Percentiles rank a stretch among this genome's conserved stretches.
Evolutionary conservation across 2,888 invertebrate genomes (phyloP).

Genomic region (Caprella mutica): DNA sequence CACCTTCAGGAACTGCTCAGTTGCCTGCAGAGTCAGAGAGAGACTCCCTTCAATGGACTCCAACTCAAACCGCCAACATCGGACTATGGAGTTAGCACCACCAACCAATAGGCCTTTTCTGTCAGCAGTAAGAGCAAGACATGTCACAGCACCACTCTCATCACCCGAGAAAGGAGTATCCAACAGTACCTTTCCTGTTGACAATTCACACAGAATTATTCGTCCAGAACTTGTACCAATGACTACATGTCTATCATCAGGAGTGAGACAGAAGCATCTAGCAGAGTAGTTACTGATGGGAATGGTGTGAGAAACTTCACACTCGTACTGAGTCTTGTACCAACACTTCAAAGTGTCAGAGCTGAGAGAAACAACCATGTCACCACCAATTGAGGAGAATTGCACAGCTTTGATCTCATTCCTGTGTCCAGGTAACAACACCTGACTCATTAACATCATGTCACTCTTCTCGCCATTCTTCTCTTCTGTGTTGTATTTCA

Average conservation of each 20-base stretch:
- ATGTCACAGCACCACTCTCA: conserved; percentile 1
- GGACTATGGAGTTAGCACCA: background rate
- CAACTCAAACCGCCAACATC: conserved; percentile 47
- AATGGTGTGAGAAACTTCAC: no score
- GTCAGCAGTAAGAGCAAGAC: conserved; percentile 37
- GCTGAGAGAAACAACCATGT: conserved; percentile 74
- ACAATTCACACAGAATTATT: conserved; percentile 71
- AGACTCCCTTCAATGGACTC: background rate
- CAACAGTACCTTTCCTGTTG: conserved; percentile 67
- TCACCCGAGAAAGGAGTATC: conserved; percentile 45
- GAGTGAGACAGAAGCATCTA: conserved; percentile 65
- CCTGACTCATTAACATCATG: no score
- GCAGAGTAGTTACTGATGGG: no score
- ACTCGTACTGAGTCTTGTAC: conserved; percentile 32
- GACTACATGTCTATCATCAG: conserved; percentile 79
- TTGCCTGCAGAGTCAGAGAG: background rate
- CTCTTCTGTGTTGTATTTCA: no score
- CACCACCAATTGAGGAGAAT: conserved; percentile 82
- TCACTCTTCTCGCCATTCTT: no score
- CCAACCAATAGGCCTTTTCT: conserved; percentile 71
- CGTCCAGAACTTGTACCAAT: conserved; percentile 74
- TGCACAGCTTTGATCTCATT: conserved; percentile 74
- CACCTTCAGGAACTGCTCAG: no score
- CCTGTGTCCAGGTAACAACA: conserved; percentile 65
- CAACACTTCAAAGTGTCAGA: conserved; percentile 55